Conservation (phyloP, 2,113 vertebrate genomes). For the Nanorana parkeri region DNA sequence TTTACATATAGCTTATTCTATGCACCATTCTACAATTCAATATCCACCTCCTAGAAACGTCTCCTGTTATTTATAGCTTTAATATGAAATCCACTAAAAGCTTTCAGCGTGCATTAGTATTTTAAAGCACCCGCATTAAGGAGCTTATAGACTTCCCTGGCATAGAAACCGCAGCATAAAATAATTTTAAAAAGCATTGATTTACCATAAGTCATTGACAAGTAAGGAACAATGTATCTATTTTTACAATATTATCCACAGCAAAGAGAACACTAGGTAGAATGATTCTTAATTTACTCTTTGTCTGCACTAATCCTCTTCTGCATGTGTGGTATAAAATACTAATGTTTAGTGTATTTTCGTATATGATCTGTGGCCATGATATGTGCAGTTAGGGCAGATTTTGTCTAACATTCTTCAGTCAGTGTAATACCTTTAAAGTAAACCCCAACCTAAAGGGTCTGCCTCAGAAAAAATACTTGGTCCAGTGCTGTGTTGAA, state of each 20-base stretch:
- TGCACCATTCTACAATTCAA: neutral
- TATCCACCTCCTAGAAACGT: constrained; percentile 17
- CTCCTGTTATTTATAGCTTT: constrained; percentile 25
- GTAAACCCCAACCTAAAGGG: no score
- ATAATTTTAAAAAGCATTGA: constrained; percentile 4
- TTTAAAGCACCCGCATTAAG: constrained; percentile 38
- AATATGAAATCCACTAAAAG: constrained; percentile 48
- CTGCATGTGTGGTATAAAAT: neutral
- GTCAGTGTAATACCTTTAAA: neutral
- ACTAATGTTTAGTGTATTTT: constrained; percentile 5
- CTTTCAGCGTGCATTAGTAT: constrained; percentile 26
- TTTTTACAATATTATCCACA: constrained; percentile 3
- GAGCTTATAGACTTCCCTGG: constrained; percentile 37
- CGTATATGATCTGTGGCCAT: neutral
- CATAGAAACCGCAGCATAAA: constrained; percentile 17
- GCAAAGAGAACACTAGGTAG: neutral
- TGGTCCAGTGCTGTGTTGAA: no score
- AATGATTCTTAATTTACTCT: neutral
- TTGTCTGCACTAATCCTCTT: neutral
- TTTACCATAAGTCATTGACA: constrained; percentile 46
- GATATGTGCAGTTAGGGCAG: neutral
- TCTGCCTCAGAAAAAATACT: no score
- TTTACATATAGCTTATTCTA: constrained; percentile 8
- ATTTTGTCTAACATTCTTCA: neutral
- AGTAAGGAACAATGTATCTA: neutral